Evolutionary conservation across 2,113 vertebrate species (phyloP).

Genomic region (Typhlomys cinereus): DNA sequence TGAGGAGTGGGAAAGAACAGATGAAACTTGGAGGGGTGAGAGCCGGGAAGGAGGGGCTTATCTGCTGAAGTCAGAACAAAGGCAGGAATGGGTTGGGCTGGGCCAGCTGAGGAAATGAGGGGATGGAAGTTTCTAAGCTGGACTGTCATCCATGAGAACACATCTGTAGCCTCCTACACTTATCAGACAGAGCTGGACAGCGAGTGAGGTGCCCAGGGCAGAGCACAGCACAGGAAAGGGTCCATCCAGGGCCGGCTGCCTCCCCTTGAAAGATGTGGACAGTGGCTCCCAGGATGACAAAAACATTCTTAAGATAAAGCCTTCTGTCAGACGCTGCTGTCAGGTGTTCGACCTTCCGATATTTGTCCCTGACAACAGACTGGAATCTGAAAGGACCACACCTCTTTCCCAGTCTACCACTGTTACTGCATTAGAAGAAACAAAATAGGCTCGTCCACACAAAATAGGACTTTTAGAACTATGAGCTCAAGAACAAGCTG

Average conservation of each 20-base stretch:
- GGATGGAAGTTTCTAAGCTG: neutral
- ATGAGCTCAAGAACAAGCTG: neutral
- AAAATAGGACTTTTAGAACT: neutral
- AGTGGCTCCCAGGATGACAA: neutral
- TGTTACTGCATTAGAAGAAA: conserved; percentile 24
- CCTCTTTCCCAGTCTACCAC: conserved; percentile 8
- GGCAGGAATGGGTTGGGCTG: neutral
- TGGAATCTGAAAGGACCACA: neutral
- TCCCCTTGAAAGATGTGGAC: neutral
- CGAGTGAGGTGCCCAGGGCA: neutral
- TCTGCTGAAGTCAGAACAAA: conserved; percentile 47
- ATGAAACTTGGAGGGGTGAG: neutral
- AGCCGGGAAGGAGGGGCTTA: no score
- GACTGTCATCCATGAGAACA: conserved; percentile 24
- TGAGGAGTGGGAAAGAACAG: neutral
- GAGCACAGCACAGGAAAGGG: neutral
- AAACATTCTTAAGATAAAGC: conserved; percentile 20
- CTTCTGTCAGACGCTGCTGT: neutral
- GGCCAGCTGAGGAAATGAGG: neutral
- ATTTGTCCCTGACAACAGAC: neutral
- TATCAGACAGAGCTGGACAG: neutral
- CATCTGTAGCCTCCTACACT: conserved; percentile 30
- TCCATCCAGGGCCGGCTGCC: neutral
- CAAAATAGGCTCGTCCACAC: neutral
- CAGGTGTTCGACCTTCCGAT: neutral